These are phyloP conservation scores for Psilopsiagon aurifrons DNA, from an alignment of 2,113 vertebrate genomes.

Conservation along the genomic window DNA sequence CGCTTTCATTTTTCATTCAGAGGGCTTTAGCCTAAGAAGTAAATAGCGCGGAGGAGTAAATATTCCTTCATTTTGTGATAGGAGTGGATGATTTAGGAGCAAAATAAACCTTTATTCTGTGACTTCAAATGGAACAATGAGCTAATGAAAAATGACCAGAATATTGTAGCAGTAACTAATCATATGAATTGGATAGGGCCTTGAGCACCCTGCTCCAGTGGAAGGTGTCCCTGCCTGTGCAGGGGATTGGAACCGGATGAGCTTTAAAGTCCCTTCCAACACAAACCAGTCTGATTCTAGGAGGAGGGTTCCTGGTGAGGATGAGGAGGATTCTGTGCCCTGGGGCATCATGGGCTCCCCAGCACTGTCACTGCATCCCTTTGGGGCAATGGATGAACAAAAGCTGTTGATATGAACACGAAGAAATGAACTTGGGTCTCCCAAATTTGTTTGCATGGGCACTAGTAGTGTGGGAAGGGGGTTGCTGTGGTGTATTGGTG, in stretches of 20 bases:
- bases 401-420: not conserved
- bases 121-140: not conserved
- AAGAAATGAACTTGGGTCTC: not conserved
- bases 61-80: not conserved
- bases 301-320: not conserved
- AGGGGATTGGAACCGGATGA: not conserved
- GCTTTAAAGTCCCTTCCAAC: not conserved
- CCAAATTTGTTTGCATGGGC: fast-evolving
- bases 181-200: not conserved
- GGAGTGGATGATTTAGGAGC: not conserved
- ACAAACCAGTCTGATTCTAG: not conserved
- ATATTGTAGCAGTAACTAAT: not conserved
- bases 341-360: not conserved
- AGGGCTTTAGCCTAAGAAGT: slow-evolving; percentile 6
- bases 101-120: not conserved
- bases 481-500: not conserved
- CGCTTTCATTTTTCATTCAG: slow-evolving; percentile 15
- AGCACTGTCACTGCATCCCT: not conserved
- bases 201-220: not conserved
- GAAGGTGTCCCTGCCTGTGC: not conserved
- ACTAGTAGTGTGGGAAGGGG: not conserved
- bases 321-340: not conserved
- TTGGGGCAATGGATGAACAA: not conserved
- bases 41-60: slow-evolving; percentile 9
- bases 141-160: not conserved